Evolutionary conservation across 1,140 invertebrate species (phyloP).

Genomic region (Euura lappo): DNA sequence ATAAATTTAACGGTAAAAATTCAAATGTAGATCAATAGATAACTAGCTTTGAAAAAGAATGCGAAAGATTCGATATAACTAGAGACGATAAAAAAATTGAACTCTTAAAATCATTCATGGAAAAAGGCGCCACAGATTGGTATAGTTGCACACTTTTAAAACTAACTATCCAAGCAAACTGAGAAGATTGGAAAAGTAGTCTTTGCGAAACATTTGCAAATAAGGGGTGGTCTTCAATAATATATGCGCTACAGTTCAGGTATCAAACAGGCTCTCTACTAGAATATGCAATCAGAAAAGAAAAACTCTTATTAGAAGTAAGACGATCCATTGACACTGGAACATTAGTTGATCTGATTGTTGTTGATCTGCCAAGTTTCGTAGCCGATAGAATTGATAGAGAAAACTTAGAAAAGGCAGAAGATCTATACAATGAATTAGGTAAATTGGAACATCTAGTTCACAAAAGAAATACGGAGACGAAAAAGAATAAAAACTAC

Average conservation of each 20-base stretch:
- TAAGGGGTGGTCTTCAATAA: constrained; percentile 11
- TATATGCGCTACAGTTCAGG: neutral
- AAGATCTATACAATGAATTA: neutral
- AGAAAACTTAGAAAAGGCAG: neutral
- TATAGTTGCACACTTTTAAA: constrained; percentile 8
- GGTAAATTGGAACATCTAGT: constrained; percentile 6
- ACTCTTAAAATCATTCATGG: constrained; percentile 13
- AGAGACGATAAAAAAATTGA: neutral
- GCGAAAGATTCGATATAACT: neutral
- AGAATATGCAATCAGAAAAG: constrained; percentile 15
- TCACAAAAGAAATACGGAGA: constrained; percentile 21
- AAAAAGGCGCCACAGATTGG: constrained; percentile 11
- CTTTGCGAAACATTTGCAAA: constrained; percentile 2
- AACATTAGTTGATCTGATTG: constrained; percentile 13
- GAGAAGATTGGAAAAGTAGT: neutral
- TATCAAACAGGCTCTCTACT: constrained; percentile 14
- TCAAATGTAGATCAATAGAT: neutral
- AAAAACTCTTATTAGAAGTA: constrained; percentile 9
- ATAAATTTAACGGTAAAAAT: no score
- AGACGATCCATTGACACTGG: constrained; percentile 10
- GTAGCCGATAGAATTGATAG: neutral
- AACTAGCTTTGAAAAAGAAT: neutral
- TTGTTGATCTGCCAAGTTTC: constrained; percentile 1
- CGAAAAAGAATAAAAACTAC: constrained; percentile 13
- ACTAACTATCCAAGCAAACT: neutral